Evolutionary conservation across 30 jellyfish, hydroid and myxozoan genomes (phyloP), one percentile per base, ranked within the genome.

Genomic region (Hydra vulgaris): DNA sequence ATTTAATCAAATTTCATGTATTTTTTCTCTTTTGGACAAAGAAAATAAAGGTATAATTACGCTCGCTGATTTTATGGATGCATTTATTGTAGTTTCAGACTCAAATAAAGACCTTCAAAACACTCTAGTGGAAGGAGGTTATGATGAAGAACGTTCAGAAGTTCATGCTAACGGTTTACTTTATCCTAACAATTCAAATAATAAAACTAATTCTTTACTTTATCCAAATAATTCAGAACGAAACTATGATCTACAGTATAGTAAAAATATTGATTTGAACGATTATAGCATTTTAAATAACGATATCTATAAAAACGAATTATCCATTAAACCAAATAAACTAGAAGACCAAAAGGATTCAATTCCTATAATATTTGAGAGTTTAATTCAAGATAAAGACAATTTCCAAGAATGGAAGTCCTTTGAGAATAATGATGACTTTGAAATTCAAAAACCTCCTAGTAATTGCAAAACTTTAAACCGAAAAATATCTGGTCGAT

Each of bases 41-140:
- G 85, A 78, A 15, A 78, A 53, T 0, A 78, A 78, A 78, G 85
- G 85, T 15, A 80, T 78, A 17, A 78, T 78, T 20, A 78, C 85
- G 17, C 66, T 78, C 0, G 16, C 79, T 26, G 85, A 78, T 78
- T 78, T 78, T 56, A 78, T 80, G 18, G 85, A 78, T 77, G 85
- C 85, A 18, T 78, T 78, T 78, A 52, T 78, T 26, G 83, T n/a
- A 22, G 83, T 26, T 1, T 75, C 83, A 25, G 83, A 75, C 21
- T 40, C 61, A 40, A 40, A 40, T 40, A 40, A 40, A 40, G 61
- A 40, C 61, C 61, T 40, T 12, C 61, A 40, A 40, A 40, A 40
- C 61, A 40, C 12, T 40, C 12, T 40, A 40, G 61, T 40, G 5
- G 61, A 40, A 40, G 61, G 12, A 3, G 61, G 12, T 40, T 40